Evolutionary conservation across 2,888 invertebrate genomes (phyloP).

Genomic region (Luffia ferchaultella): DNA sequence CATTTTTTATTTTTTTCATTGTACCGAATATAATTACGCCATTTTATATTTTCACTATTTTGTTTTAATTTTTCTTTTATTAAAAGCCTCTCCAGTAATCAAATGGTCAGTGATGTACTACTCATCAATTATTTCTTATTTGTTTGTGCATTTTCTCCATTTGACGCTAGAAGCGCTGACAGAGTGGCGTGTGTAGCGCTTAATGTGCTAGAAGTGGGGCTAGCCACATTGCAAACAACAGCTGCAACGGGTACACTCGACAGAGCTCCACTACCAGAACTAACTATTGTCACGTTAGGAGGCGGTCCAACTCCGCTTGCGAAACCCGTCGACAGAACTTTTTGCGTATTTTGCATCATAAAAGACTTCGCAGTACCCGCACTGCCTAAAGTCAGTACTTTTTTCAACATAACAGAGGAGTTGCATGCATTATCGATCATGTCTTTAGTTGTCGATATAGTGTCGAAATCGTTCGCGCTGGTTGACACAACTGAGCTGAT

Average conservation of each 20-base stretch:
- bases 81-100: too few species aligned
- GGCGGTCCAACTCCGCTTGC: conserved; percentile 51
- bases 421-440: conserved; percentile 61
- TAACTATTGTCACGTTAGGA: conserved; percentile 57
- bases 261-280: conserved; percentile 41
- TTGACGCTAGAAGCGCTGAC: conserved; percentile 47
- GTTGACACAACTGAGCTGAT: conserved; percentile 34
- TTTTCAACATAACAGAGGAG: conserved; percentile 60
- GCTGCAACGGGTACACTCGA: conserved; percentile 28
- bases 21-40: too few species aligned
- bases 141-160: conserved; percentile 24
- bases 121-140: not conserved
- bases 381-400: conserved; percentile 56
- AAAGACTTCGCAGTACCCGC: conserved; percentile 52
- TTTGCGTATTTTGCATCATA: conserved; percentile 61
- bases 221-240: conserved; percentile 31
- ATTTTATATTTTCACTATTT: too few species aligned
- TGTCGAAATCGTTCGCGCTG: conserved; percentile 41
- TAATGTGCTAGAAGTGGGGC: conserved; percentile 43
- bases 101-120: too few species aligned
- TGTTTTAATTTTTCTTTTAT: too few species aligned
- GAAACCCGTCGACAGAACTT: conserved; percentile 52
- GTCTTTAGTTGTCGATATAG: conserved; percentile 54
- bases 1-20: too few species aligned
- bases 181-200: conserved; percentile 59